Evolutionary conservation across 2,113 vertebrate genomes (phyloP).

Genomic region (Istiophorus platypterus): DNA sequence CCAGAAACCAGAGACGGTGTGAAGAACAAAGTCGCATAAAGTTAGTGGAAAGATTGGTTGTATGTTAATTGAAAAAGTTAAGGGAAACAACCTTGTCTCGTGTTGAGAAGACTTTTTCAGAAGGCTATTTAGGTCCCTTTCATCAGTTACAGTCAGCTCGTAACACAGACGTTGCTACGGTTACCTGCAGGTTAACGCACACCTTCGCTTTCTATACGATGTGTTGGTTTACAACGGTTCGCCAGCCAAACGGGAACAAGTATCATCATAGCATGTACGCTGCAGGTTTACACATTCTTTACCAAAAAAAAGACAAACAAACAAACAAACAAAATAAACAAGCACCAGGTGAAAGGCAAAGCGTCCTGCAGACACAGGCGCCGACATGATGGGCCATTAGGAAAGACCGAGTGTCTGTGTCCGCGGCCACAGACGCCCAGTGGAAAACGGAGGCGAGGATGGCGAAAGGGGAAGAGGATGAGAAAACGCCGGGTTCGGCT

Average conservation of each 20-base stretch:
- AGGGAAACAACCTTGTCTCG: neutral
- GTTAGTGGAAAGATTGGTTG: neutral
- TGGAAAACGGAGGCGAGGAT: neutral
- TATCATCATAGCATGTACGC: neutral
- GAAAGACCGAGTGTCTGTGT: neutral
- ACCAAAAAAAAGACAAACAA: neutral
- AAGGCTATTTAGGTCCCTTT: neutral
- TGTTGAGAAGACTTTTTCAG: neutral
- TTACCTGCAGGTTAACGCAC: slow-evolving; percentile 21
- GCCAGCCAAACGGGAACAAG: neutral
- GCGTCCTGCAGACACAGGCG: slow-evolving; percentile 2
- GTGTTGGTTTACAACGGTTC: neutral
- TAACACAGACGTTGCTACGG: slow-evolving; percentile 41
- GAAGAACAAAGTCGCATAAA: no score
- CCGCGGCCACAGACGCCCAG: neutral
- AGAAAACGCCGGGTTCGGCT: slow-evolving; percentile 12
- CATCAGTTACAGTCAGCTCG: no score
- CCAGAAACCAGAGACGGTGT: neutral
- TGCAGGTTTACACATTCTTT: neutral
- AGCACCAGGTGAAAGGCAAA: neutral
- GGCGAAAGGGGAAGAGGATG: neutral
- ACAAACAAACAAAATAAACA: neutral
- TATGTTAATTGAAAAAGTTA: neutral
- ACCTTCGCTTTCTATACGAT: slow-evolving; percentile 7
- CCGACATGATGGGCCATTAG: neutral